A percentile compares a stretch with the other conserved stretches of the same genome.
Evolutionary conservation across 1,140 invertebrate genomes (phyloP).

Genomic region (Triops cancriformis): DNA sequence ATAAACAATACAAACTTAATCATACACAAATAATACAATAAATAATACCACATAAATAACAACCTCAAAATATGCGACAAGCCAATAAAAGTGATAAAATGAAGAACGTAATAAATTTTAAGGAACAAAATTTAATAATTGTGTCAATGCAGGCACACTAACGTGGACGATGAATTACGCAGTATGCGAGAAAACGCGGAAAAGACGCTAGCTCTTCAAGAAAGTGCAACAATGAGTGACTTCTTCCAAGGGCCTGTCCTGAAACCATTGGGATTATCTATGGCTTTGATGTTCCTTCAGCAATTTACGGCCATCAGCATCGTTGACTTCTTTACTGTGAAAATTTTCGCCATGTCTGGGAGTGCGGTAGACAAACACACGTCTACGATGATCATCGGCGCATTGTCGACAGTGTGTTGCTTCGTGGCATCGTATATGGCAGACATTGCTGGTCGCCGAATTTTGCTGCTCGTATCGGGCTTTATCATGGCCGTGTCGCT

Average conservation of each 20-base stretch:
- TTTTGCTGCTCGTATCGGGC: slow-evolving; percentile 60
- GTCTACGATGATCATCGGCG: slow-evolving; percentile 67
- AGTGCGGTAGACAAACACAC: slow-evolving; percentile 48
- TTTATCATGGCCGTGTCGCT: slow-evolving; percentile 54
- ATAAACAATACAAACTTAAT: too few species aligned
- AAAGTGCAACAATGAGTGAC: neutral
- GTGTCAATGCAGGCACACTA: neutral
- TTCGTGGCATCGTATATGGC: slow-evolving; percentile 59
- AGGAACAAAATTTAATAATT: neutral
- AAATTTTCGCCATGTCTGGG: slow-evolving; percentile 56
- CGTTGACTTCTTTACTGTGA: slow-evolving; percentile 26
- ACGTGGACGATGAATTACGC: neutral
- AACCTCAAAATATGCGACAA: too few species aligned
- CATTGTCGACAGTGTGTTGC: slow-evolving; percentile 59
- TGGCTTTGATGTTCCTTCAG: slow-evolving; percentile 49
- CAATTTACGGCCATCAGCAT: slow-evolving; percentile 55
- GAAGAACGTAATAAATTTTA: too few species aligned
- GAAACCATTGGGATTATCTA: slow-evolving; percentile 7
- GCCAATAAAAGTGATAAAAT: too few species aligned
- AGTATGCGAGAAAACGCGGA: slow-evolving; percentile 9
- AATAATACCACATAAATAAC: too few species aligned
- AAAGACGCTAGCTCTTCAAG: neutral
- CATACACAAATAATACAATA: too few species aligned
- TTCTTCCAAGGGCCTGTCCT: neutral
- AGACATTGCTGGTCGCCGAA: slow-evolving; percentile 61